Evolutionary conservation across 2,888 invertebrate genomes (phyloP).

Genomic region (Parnassius orleans): DNA sequence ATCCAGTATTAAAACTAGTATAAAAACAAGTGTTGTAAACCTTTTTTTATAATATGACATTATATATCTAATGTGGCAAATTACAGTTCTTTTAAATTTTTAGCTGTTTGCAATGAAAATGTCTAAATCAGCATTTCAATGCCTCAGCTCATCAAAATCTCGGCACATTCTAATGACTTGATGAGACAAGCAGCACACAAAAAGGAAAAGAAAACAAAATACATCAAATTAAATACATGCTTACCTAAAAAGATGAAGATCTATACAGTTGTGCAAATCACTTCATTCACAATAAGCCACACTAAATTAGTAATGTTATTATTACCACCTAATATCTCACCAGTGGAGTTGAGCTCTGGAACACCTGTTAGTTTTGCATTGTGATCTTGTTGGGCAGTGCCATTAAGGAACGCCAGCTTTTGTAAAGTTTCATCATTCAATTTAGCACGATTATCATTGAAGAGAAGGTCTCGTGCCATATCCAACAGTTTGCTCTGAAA

Average conservation of each 20-base stretch:
- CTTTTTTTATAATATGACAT: background rate
- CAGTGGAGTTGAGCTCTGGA: constrained; percentile 89
- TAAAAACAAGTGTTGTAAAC: background rate
- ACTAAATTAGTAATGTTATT: constrained; percentile 19
- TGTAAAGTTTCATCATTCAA: constrained; percentile 90
- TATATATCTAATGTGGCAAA: too few relatives aligned
- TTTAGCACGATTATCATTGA: constrained; percentile 85
- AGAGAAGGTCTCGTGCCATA: constrained; percentile 87
- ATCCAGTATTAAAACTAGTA: too few relatives aligned
- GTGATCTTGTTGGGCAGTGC: constrained; percentile 81
- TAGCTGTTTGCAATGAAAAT: too few relatives aligned
- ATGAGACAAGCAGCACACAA: background rate
- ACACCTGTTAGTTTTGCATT: constrained; percentile 82
- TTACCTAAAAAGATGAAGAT: background rate
- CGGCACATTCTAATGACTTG: too few relatives aligned
- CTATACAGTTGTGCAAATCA: background rate
- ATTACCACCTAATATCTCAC: constrained; percentile 51
- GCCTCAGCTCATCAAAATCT: too few relatives aligned
- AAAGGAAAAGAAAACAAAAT: background rate
- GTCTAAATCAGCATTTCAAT: too few relatives aligned
- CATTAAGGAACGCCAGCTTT: constrained; percentile 88
- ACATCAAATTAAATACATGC: constrained; percentile 1
- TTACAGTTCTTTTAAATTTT: too few relatives aligned
- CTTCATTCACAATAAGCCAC: constrained; percentile 7
- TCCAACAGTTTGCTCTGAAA: constrained; percentile 86